phyloP scores from a whole-genome alignment of 2,888 invertebrate species.

The Drosophila merina region DNA sequence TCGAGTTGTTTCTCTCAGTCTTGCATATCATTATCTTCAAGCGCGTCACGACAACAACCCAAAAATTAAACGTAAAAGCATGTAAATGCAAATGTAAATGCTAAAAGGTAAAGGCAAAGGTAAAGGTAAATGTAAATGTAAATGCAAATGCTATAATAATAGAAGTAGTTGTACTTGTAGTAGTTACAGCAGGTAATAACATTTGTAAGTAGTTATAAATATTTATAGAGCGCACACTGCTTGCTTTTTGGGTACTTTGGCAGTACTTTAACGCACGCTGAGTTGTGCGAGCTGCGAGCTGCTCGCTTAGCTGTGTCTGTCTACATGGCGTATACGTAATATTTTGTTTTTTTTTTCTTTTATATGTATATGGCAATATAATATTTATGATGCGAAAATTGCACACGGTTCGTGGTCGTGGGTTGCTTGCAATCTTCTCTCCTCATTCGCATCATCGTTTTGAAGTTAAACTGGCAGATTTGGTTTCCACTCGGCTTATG shows the following conservation, averaged over 20 bases:
- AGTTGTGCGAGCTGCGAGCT: conserved; percentile 24
- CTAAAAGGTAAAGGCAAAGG: conserved; percentile 25
- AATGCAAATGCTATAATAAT: conserved; percentile 48
- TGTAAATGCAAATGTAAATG: conserved; percentile 46
- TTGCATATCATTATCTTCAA: conserved; percentile 48
- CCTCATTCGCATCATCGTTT: conserved; percentile 30
- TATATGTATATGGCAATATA: conserved; percentile 29
- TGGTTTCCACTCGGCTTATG: conserved; percentile 90
- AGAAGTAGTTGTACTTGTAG: conserved; percentile 33
- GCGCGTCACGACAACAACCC: conserved; percentile 48
- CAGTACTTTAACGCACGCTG: conserved; percentile 61
- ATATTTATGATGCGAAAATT: conserved; percentile 59
- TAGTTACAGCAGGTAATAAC: conserved; percentile 45
- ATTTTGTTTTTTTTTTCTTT: conserved; percentile 6
- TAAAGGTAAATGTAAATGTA: conserved; percentile 38
- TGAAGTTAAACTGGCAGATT: conserved; percentile 85
- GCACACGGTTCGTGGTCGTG: conserved; percentile 58
- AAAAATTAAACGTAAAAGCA: conserved; percentile 39
- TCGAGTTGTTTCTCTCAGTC: conserved; percentile 48
- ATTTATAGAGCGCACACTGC: conserved; percentile 46
- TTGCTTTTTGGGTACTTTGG: conserved; percentile 56
- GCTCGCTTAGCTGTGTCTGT: conserved; percentile 9
- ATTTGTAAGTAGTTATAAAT: conserved; percentile 52
- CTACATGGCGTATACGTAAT: conserved; percentile 35
- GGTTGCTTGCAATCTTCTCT: conserved; percentile 59